Evolutionary conservation across 2,888 invertebrate species (phyloP).

Genomic region (Digitonthophagus gazella): DNA sequence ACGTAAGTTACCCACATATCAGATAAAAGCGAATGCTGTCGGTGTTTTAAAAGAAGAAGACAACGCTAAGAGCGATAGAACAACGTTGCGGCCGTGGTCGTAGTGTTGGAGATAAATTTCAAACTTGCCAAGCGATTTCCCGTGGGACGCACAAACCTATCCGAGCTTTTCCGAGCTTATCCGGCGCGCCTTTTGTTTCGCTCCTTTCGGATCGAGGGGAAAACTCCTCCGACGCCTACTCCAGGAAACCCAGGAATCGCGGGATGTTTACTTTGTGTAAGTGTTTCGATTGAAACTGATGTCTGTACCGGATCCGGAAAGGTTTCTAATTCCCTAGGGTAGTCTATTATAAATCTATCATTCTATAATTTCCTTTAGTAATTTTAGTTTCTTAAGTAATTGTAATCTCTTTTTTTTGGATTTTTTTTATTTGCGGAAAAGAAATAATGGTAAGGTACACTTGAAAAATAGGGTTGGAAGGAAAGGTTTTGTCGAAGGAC

Average conservation of each 20-base stretch:
- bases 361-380: no score
- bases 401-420: no score
- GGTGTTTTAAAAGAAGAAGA: not conserved
- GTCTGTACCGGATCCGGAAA: not conserved
- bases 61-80: slow-evolving; percentile 11
- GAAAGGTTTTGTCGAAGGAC: not conserved
- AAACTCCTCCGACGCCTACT: slow-evolving; percentile 21
- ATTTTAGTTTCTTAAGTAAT: no score
- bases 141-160: slow-evolving; percentile 33
- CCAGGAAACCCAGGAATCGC: slow-evolving; percentile 19
- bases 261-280: slow-evolving; percentile 23
- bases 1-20: not conserved
- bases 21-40: not conserved
- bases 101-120: slow-evolving; percentile 26
- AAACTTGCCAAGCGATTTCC: slow-evolving; percentile 30
- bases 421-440: not conserved
- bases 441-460: not conserved
- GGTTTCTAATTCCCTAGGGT: slow-evolving; percentile 1
- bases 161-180: slow-evolving; percentile 21
- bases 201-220: slow-evolving; percentile 4
- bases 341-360: slow-evolving; percentile 23
- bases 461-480: not conserved
- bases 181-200: slow-evolving; percentile 9
- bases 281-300: slow-evolving; percentile 27
- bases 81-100: not conserved